Percentiles rank a stretch among this genome's conserved stretches.
These are phyloP conservation scores for Galemys pyrenaicus DNA, from an alignment of 2,113 vertebrate species.

Conservation along the genomic window DNA sequence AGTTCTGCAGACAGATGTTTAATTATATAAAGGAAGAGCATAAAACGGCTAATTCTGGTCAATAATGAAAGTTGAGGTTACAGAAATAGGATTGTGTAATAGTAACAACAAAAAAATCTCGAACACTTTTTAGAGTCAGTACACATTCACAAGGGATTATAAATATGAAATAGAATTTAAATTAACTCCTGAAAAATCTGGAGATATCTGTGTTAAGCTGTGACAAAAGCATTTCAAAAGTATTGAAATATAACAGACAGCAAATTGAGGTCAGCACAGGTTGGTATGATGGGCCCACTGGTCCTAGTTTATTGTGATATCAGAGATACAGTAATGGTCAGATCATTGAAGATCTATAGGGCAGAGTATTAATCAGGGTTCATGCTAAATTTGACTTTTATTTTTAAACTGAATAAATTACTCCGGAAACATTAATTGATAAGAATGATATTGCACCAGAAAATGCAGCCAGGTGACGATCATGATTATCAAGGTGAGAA, in stretches of 20 bases:
- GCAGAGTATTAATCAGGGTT: not conserved
- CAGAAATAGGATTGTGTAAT: conserved; percentile 51
- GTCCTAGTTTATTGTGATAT: not conserved
- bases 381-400: not conserved
- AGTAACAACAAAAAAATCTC: conserved; percentile 18
- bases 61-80: conserved; percentile 64
- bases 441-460: not conserved
- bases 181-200: conserved; percentile 28
- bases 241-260: not conserved
- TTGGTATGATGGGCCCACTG: accelerated
- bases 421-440: not conserved
- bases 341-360: not conserved
- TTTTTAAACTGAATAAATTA: conserved; percentile 17
- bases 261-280: not conserved
- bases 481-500: not conserved
- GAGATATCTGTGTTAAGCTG: not conserved
- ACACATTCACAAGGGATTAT: conserved; percentile 21
- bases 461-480: not conserved
- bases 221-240: not conserved
- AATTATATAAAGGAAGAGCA: conserved; percentile 65
- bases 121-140: conserved; percentile 21
- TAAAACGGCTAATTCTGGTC: conserved; percentile 66
- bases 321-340: not conserved
- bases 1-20: conserved; percentile 69
- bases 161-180: conserved; percentile 42